A percentile compares a stretch with the other conserved stretches of the same genome.
Evolutionary conservation across 2,797 vertebrate species (phyloP).

Genomic region (Crenuchus spilurus): DNA sequence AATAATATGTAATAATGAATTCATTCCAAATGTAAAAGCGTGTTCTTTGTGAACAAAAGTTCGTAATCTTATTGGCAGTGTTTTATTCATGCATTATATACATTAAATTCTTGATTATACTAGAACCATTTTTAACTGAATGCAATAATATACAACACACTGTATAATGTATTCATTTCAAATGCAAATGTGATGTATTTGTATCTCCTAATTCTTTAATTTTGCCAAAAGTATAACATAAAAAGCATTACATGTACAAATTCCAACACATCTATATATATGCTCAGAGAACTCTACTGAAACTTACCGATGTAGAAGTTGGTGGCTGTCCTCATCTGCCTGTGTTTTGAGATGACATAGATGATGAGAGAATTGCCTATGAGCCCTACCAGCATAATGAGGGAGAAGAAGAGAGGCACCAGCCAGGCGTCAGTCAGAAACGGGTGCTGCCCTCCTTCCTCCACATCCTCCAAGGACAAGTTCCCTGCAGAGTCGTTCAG

Average conservation of each 20-base stretch:
- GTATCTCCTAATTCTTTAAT: neutral
- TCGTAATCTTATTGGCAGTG: too few relatives aligned
- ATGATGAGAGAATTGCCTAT: conserved; percentile 86
- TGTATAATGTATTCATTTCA: neutral
- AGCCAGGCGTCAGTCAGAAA: conserved; percentile 88
- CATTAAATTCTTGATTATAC: too few relatives aligned
- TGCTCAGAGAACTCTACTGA: neutral
- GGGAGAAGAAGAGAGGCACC: conserved; percentile 84
- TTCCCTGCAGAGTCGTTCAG: conserved; percentile 71
- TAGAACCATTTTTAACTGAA: too few relatives aligned
- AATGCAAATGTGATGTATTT: neutral
- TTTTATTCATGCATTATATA: too few relatives aligned
- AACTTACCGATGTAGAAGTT: conserved; percentile 89
- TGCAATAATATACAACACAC: too few relatives aligned
- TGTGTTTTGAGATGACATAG: conserved; percentile 85
- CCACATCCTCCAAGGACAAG: conserved; percentile 61
- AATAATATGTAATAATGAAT: too few relatives aligned
- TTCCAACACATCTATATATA: neutral
- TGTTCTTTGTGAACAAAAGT: too few relatives aligned
- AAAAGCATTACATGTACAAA: neutral
- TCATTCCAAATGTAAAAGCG: too few relatives aligned
- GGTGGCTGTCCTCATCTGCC: conserved; percentile 87
- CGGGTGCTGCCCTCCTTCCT: conserved; percentile 70
- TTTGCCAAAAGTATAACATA: neutral
- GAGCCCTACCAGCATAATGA: conserved; percentile 86